A percentile compares a stretch with the other conserved stretches of the same genome.
phyloP scores from a whole-genome alignment of 2,113 vertebrate genomes.

The Centropus bengalensis region DNA sequence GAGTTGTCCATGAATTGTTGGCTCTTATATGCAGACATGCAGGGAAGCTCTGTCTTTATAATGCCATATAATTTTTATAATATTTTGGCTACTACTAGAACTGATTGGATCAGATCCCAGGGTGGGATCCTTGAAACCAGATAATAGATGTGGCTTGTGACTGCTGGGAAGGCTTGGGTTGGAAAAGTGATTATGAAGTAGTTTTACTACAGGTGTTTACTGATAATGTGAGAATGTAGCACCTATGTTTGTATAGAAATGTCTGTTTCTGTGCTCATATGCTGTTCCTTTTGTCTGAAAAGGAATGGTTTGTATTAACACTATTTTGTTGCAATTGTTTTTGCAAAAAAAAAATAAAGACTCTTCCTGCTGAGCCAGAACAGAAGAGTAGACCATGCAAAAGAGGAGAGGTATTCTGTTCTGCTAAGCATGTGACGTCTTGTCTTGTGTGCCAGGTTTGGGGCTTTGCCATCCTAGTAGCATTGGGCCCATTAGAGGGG shows the following conservation, averaged over 20 bases:
- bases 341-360: neutral
- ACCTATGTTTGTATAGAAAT: neutral
- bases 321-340: neutral
- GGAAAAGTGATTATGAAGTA: neutral
- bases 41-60: neutral
- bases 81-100: neutral
- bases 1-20: neutral
- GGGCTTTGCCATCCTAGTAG: too few relatives aligned
- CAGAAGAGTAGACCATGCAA: neutral
- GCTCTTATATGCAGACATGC: neutral
- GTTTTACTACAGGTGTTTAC: neutral
- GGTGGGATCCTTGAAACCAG: neutral
- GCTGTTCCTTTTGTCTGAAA: neutral
- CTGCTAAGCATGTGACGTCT: fast-evolving
- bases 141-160: neutral
- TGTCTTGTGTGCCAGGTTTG: neutral
- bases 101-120: neutral
- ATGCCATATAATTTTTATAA: neutral
- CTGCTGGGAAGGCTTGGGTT: neutral
- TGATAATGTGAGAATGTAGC: neutral
- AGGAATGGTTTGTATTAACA: neutral
- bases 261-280: neutral
- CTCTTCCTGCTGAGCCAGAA: neutral
- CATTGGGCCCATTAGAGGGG: neutral
- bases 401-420: neutral